These are phyloP conservation scores for Drosophila sp. DNA, from an alignment of 1,140 invertebrate species.

Conservation along the genomic window DNA sequence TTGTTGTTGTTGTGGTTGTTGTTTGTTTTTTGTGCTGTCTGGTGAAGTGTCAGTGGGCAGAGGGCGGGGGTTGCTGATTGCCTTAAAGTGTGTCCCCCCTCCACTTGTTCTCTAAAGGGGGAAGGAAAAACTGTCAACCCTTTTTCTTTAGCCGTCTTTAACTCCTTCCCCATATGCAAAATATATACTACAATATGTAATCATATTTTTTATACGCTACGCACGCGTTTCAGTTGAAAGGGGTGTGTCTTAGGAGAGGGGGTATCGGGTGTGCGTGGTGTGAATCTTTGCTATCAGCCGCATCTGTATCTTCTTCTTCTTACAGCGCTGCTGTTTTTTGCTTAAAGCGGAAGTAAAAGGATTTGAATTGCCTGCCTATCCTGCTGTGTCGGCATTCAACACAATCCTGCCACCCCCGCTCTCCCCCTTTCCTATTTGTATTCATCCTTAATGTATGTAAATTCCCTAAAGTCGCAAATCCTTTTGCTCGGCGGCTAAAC, in stretches of 20 bases:
- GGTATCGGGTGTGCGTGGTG: conserved; percentile 31
- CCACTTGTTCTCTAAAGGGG: neutral
- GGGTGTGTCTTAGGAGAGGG: neutral
- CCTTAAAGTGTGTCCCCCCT: conserved; percentile 63
- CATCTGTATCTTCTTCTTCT: conserved; percentile 61
- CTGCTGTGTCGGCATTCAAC: conserved; percentile 19
- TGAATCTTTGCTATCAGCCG: conserved; percentile 76
- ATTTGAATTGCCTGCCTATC: conserved; percentile 69
- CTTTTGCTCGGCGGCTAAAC: conserved; percentile 52
- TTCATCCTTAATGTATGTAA: conserved; percentile 70
- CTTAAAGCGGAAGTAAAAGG: conserved; percentile 79
- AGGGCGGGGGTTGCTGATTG: conserved; percentile 56
- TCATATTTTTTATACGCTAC: conserved; percentile 74
- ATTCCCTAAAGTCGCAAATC: conserved; percentile 71
- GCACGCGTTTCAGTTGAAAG: conserved; percentile 54
- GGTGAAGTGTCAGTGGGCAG: conserved; percentile 18
- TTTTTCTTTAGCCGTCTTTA: conserved; percentile 44
- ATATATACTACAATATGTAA: conserved; percentile 70
- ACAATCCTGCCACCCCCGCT: conserved; percentile 16
- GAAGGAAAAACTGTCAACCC: conserved; percentile 67
- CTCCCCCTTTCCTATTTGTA: neutral
- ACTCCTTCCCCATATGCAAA: conserved; percentile 4
- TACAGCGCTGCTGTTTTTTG: conserved; percentile 34
- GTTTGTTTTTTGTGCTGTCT: conserved; percentile 38
- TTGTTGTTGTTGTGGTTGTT: conserved; percentile 30